Evolutionary conservation across 2,888 invertebrate genomes (phyloP), one percentile per base, ranked within the genome.

Genomic region (Eilema caniola): DNA sequence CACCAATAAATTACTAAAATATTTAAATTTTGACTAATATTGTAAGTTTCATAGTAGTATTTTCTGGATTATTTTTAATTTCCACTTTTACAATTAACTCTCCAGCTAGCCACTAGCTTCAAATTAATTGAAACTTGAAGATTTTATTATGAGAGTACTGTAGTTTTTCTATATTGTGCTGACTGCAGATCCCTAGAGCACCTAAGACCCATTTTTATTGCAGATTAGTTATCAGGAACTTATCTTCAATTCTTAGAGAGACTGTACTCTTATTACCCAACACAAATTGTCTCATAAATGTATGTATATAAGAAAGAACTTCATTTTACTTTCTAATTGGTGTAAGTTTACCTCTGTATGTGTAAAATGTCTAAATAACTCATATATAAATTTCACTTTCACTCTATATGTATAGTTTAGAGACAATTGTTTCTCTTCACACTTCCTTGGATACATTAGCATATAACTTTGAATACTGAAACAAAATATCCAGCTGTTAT

Each of bases 351-450:
- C 53, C 53, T 53, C 53, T n/a, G 53, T 53, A 53, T 53, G 47
- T 47, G 47, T 47, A 47, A 47, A 47, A 20, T 47, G 10, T 59
- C 12, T 59, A 14, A 63, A 47, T 63, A 41, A 4, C n/a, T 63
- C 20, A 2, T n/a, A n/a, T 10, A 0, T 63, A 11, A 0, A n/a
- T 53, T 53, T n/a, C n/a, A 53, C 53, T 53, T 53, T 53, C 53
- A 53, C 53, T 53, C n/a, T n/a, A n/a, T n/a, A 20, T 47, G n/a
- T 47, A 20, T 47, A 47, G 47, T 47, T 20, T 20, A 47, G 8
- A 53, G 53, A n/a, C n/a, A n/a, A 53, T 53, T 53, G 53, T n/a
- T n/a, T 53, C n/a, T n/a, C 53, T 53, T 53, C 53, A 53, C n/a
- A 53, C n/a, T 10, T 53, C 53, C n/a, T n/a, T 53, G 53, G 53